A percentile compares a stretch with the other conserved stretches of the same genome.
These are phyloP conservation scores for Scarus forsteni DNA, from an alignment of 2,797 vertebrate genomes.

Conservation along the genomic window DNA sequence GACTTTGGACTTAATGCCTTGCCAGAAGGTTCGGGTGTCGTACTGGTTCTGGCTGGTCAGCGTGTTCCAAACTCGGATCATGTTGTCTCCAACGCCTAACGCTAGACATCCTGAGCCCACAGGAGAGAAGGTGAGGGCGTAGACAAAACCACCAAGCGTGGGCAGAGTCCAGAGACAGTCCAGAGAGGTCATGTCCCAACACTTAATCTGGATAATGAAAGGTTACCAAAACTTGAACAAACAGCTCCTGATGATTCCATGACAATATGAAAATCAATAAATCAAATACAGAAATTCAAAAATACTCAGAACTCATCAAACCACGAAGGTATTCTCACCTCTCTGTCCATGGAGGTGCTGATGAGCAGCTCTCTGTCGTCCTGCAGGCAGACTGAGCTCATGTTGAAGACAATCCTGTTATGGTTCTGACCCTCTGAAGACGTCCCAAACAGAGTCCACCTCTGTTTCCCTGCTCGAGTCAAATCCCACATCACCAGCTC, in stretches of 20 bases:
- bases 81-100: constrained; percentile 93
- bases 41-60: constrained; percentile 89
- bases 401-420: constrained; percentile 94
- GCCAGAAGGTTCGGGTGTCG: constrained; percentile 93
- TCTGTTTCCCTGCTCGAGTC: constrained; percentile 88
- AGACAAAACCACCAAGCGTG: constrained; percentile 93
- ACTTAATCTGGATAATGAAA: constrained; percentile 88
- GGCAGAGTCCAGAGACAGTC: constrained; percentile 95
- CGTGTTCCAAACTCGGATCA: constrained; percentile 96
- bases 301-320: too few species aligned
- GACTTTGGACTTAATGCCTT: constrained; percentile 96
- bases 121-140: constrained; percentile 91
- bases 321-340: constrained; percentile 55
- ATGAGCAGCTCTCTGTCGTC: constrained; percentile 87
- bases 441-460: constrained; percentile 89
- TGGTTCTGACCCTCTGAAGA: constrained; percentile 93
- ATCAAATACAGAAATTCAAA: too few species aligned
- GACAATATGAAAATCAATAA: too few species aligned
- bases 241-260: too few species aligned
- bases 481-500: constrained; percentile 95
- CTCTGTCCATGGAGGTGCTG: constrained; percentile 93
- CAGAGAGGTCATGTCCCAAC: constrained; percentile 92
- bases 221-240: too few species aligned
- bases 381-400: constrained; percentile 83
- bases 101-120: constrained; percentile 91